Evolutionary conservation across 2,888 invertebrate genomes (phyloP), one percentile per base, ranked within the genome.

Genomic region (Cataglyphis livida): DNA sequence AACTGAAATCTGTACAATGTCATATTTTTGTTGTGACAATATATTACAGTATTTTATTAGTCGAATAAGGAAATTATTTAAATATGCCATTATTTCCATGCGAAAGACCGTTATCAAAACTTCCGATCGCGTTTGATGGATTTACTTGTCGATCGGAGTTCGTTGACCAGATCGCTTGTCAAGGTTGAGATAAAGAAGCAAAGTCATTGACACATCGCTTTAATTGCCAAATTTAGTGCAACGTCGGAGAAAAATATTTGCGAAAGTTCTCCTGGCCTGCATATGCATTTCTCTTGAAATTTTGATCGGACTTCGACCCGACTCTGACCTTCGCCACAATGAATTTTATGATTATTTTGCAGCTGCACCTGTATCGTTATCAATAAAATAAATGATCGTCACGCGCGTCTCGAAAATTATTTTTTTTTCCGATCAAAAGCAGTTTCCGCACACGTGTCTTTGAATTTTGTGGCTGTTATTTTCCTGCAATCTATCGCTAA

Each of bases 171-270:
- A 35, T 48, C 21, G 32, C 21, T 35, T 12, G 3, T 75, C 51
- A 75, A 75, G 64, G 35, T 25, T 75, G 64, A 75, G 51, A 75
- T 75, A 64, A 75, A 64, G n/a, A 12, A 38, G 7, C 21, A 4
- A 18, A 75, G 48, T 25, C 51, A 10, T 64, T 75, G 64, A 74
- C 44, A 62, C 28, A 2, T 54, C 10, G 18, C 18, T 62, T 75
- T 35, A 62, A 62, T 75, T 57, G 15, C 1, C 18, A 57, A 75
- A 64, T 64, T 75, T 64, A 35, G 35, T 51, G 7, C 25, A 28
- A 41, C 18, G 38, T 10, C 18, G 10, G 12, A 10, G 51, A 12
- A 75, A 75, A 75, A 75, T 75, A 75, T 75, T 64, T 64, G 35
- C 21, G 0, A 35, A n/a, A 64, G 18, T 51, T 51, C 35, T 64